Percentiles rank a stretch among this genome's conserved stretches.
Evolutionary conservation across 2,113 vertebrate genomes (phyloP).

Genomic region (Mirza zaza): DNA sequence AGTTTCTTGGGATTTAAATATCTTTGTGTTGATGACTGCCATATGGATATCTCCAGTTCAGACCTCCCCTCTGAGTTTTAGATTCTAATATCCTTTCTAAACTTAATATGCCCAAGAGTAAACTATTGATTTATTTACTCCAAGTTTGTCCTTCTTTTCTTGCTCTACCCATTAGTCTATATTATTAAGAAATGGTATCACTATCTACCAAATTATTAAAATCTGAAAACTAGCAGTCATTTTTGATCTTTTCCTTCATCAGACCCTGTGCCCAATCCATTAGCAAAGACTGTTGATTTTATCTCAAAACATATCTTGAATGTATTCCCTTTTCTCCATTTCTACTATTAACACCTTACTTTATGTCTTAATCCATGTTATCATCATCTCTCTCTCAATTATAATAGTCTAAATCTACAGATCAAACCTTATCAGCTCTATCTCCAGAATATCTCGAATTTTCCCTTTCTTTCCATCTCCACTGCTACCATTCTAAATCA

Average conservation of each 20-base stretch:
- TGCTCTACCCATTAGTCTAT: background rate
- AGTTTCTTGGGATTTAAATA: background rate
- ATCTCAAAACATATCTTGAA: background rate
- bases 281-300: background rate
- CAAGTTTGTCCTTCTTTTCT: background rate
- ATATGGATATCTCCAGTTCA: background rate
- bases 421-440: background rate
- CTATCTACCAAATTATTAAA: background rate
- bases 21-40: background rate
- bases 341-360: background rate
- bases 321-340: background rate
- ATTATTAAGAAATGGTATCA: slow-evolving; percentile 13
- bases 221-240: background rate
- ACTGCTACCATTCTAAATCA: background rate
- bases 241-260: background rate
- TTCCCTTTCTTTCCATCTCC: background rate
- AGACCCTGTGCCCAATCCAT: background rate
- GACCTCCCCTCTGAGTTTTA: background rate
- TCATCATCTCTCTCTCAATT: background rate
- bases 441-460: background rate
- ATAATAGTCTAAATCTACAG: background rate
- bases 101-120: background rate
- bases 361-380: background rate
- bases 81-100: background rate
- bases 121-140: slow-evolving; percentile 12